Evolutionary conservation across 2,113 vertebrate genomes (phyloP), one percentile per base, ranked within the genome.

Genomic region (Agelaius phoeniceus): DNA sequence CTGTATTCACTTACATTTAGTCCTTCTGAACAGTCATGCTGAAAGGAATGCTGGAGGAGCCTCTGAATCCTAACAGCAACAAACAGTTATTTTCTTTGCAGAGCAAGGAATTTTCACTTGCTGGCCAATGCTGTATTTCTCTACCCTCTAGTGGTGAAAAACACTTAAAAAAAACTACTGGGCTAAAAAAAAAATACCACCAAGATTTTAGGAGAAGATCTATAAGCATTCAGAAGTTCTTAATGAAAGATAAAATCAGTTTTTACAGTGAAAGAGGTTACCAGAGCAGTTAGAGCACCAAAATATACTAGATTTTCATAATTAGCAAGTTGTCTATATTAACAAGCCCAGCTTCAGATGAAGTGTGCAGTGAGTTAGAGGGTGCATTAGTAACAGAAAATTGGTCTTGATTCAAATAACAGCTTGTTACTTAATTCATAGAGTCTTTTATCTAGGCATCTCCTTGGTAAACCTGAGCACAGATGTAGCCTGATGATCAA

Each of bases 81-180:
- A 65, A 77, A 35, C 7, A 20, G 27, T 30, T 41, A 16, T 13
- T 27, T 39, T 46, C 33, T 41, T 41, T 31, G 39, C 30, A 68
- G 30, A 83, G 31, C 14, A 43, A 35, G 48, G 30, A 26, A 41
- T n/a, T 94, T 88, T 43, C 35, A 30, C 68, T 84, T 46, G 43
- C 28, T 76, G 20, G 21, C 4, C 24, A 90, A 26, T 13, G 41
- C 27, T 92, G 82, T 95, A 33, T 68, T 90, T 88, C 44, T 88
- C 88, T 91, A 20, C 96, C 97, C 92, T 97, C 97, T 97, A 96
- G 96, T 95, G 97, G 97, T 77, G 59, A 93, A 86, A 86, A 92
- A 62, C 0, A 24, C 22, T 31, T 62, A 31, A 54, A 24, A 79
- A 79, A 80, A 62, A n/a, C 0, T 18, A 51, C 24, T 37, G 37